These are phyloP conservation scores for Drosophila pseudoananassae DNA, from an alignment of 1,140 invertebrate genomes.

Conservation along the genomic window DNA sequence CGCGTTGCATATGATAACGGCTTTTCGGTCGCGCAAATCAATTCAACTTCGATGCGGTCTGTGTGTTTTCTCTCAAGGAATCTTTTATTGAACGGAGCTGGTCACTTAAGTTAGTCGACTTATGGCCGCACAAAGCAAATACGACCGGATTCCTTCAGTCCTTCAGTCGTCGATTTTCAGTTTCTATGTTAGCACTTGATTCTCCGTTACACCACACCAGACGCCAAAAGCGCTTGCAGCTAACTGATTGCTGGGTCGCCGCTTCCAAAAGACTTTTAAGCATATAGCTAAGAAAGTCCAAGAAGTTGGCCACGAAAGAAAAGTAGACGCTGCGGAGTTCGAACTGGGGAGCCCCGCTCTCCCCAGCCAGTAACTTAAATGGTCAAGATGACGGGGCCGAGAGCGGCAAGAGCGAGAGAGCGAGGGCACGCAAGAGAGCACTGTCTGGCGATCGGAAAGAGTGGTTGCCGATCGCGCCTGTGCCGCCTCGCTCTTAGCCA, in stretches of 20 bases:
- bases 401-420: conserved; percentile 20
- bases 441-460: conserved; percentile 18
- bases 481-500: conserved; percentile 47
- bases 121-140: conserved; percentile 38
- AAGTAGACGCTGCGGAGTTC: conserved; percentile 61
- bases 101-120: conserved; percentile 45
- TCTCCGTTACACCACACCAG: conserved; percentile 75
- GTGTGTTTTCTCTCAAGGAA: conserved; percentile 20
- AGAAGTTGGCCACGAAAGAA: conserved; percentile 75
- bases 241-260: conserved; percentile 70
- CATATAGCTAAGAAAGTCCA: conserved; percentile 80
- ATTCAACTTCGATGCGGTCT: conserved; percentile 41
- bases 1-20: conserved; percentile 7
- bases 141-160: background rate
- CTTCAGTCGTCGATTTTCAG: background rate
- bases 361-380: conserved; percentile 34
- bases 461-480: conserved; percentile 48
- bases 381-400: conserved; percentile 58
- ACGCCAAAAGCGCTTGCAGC: conserved; percentile 74
- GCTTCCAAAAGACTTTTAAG: conserved; percentile 82
- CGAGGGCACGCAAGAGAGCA: conserved; percentile 7
- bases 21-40: conserved; percentile 22
- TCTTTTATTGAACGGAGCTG: conserved; percentile 23
- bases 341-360: conserved; percentile 23
- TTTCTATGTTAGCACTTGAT: conserved; percentile 17